phyloP scores from a whole-genome alignment of 2,888 invertebrate species.

The Plebejus argus region DNA sequence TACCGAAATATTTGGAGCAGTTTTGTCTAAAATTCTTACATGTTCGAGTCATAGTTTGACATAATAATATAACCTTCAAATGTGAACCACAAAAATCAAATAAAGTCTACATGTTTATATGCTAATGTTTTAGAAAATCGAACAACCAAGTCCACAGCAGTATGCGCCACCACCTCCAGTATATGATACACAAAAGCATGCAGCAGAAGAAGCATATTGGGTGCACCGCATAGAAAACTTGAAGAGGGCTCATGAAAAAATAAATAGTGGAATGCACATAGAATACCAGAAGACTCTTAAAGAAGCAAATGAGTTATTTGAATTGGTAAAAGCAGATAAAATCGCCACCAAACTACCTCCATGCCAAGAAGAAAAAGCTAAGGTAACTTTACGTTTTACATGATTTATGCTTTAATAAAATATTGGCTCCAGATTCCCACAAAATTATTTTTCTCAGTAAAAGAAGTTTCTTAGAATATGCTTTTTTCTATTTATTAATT shows the following conservation, averaged over 20 bases:
- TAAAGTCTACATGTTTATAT: neutral
- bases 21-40: neutral
- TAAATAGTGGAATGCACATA: conserved; percentile 64
- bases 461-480: too few species aligned
- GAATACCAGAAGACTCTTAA: conserved; percentile 73
- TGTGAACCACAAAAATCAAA: neutral
- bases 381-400: conserved; percentile 51
- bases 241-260: conserved; percentile 69
- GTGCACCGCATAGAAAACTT: conserved; percentile 67
- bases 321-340: conserved; percentile 61
- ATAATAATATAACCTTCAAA: conserved; percentile 21
- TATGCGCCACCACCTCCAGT: conserved; percentile 51
- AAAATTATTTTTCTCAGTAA: neutral
- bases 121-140: conserved; percentile 56
- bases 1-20: neutral
- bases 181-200: conserved; percentile 57
- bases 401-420: too few species aligned
- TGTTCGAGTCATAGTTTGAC: neutral
- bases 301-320: conserved; percentile 69
- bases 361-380: conserved; percentile 72
- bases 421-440: neutral
- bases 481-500: too few species aligned
- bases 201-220: conserved; percentile 74
- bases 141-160: conserved; percentile 55
- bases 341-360: conserved; percentile 63